Conservation (phyloP, 1,140 invertebrate species). For the Drosophila oshimai region DNA sequence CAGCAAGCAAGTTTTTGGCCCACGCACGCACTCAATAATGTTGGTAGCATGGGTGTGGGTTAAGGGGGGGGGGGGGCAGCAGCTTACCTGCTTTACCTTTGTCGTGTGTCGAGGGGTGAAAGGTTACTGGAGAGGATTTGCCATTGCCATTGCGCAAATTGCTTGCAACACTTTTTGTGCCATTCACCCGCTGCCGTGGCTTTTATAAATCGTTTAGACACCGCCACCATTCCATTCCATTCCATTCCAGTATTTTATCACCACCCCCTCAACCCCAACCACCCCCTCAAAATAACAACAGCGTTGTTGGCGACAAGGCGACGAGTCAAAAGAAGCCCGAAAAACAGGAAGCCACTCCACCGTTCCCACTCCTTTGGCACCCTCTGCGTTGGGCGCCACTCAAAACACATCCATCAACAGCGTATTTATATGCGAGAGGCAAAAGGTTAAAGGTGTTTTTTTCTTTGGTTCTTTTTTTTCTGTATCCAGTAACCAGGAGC, state of each 20-base stretch:
- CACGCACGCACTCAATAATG: constrained; percentile 74
- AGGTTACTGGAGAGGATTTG: constrained; percentile 53
- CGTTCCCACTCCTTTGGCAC: not conserved
- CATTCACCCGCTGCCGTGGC: constrained; percentile 51
- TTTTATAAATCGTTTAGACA: constrained; percentile 77
- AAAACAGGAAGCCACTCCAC: constrained; percentile 63
- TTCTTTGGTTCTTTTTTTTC: not conserved
- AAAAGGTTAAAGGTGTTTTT: constrained; percentile 43
- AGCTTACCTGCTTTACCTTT: constrained; percentile 9
- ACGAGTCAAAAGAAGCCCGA: constrained; percentile 56
- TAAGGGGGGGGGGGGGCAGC: not conserved
- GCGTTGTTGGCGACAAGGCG: constrained; percentile 45
- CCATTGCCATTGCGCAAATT: constrained; percentile 66
- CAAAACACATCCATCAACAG: constrained; percentile 72
- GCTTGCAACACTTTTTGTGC: constrained; percentile 75
- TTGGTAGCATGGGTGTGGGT: constrained; percentile 11
- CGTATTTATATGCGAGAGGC: constrained; percentile 56
- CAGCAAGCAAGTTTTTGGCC: constrained; percentile 48
- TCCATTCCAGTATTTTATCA: no score
- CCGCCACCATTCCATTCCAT: not conserved
- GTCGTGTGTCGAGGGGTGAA: not conserved
- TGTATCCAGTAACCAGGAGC: not conserved
- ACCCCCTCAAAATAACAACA: constrained; percentile 52
- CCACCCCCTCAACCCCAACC: not conserved
- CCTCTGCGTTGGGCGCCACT: constrained; percentile 37